A percentile compares a stretch with the other conserved stretches of the same genome.
phyloP scores from a whole-genome alignment of 2,888 invertebrate genomes.

The Epirrita christyi region DNA sequence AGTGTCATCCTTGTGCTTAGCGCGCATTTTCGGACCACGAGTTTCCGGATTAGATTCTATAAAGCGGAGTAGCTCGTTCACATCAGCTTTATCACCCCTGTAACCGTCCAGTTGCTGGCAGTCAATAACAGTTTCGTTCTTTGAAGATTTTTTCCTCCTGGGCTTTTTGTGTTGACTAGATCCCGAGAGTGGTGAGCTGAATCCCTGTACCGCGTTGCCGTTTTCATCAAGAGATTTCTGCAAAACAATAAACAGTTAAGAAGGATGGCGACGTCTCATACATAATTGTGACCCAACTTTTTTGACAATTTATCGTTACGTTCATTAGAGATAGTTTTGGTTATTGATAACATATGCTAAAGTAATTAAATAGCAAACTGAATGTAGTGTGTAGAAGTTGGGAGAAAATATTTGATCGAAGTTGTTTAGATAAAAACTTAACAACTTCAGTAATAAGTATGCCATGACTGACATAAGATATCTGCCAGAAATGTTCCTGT shows the following conservation, averaged over 20 bases:
- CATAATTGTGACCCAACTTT: too few species aligned
- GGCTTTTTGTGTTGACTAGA: slow-evolving; percentile 83
- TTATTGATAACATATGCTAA: too few species aligned
- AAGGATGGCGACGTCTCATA: too few species aligned
- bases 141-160: slow-evolving; percentile 85
- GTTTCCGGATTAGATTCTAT: slow-evolving; percentile 87
- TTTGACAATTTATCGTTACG: too few species aligned
- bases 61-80: slow-evolving; percentile 91
- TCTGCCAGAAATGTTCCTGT: too few species aligned
- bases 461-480: too few species aligned
- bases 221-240: slow-evolving; percentile 92
- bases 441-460: too few species aligned
- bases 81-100: slow-evolving; percentile 88
- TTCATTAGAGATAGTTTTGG: background rate
- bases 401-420: too few species aligned
- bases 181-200: slow-evolving; percentile 75
- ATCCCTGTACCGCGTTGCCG: slow-evolving; percentile 88
- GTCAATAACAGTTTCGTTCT: slow-evolving; percentile 84
- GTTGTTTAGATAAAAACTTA: too few species aligned
- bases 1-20: slow-evolving; percentile 72
- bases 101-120: slow-evolving; percentile 90
- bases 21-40: slow-evolving; percentile 65
- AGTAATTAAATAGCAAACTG: too few species aligned
- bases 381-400: too few species aligned
- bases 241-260: slow-evolving; percentile 59